Conservation (phyloP, 2,888 invertebrate genomes). For the Listrodromus nycthemerus region DNA sequence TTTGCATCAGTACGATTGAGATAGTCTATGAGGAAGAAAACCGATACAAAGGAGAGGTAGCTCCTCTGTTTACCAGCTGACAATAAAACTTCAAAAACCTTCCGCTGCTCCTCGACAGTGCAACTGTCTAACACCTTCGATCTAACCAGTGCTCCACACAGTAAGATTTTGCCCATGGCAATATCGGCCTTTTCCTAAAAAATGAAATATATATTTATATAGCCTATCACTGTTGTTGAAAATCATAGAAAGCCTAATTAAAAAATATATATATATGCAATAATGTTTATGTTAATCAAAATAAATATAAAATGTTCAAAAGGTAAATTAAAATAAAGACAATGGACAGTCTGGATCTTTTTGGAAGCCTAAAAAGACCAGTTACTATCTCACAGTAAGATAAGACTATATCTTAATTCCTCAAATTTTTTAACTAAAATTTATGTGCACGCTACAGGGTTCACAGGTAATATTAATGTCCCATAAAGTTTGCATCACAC, state of each 20-base stretch:
- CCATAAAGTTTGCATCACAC: no score
- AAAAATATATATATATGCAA: constrained; percentile 12
- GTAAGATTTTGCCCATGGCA: constrained; percentile 89
- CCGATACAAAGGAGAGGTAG: constrained; percentile 87
- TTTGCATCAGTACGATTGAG: constrained; percentile 86
- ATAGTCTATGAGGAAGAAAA: constrained; percentile 87
- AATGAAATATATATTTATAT: constrained; percentile 20
- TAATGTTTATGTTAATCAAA: neutral
- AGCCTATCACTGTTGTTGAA: neutral
- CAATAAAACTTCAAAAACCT: constrained; percentile 85
- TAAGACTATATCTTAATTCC: no score
- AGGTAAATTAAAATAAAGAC: no score
- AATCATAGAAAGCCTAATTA: neutral
- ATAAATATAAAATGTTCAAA: neutral
- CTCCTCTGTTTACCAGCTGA: constrained; percentile 87
- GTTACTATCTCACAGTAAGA: no score
- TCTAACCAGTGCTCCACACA: constrained; percentile 89
- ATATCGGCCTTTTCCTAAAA: constrained; percentile 91
- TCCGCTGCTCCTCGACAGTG: constrained; percentile 85
- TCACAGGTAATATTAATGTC: no score
- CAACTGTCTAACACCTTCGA: constrained; percentile 87
- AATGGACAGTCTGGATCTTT: no score
- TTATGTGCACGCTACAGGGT: no score
- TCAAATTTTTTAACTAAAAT: no score
- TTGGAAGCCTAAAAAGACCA: no score